Base-by-base conservation (phyloP, 2,113 vertebrate species). In the Cyanoliseus patagonus region DNA sequence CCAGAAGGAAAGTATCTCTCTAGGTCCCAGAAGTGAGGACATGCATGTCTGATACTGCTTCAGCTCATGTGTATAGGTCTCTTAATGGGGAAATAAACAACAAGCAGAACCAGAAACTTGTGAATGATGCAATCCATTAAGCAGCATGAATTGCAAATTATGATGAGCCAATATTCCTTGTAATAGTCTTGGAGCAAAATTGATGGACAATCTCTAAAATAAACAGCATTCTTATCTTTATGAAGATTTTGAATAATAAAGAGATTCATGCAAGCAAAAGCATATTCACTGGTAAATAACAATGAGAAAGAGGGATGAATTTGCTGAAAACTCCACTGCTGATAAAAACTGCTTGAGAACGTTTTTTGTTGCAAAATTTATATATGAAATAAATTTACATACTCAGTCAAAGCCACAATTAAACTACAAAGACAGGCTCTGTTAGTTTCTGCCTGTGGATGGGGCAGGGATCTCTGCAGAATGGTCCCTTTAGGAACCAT, bases 121-220 rank as follows among this genome's bases (percentile, higher is more conserved):
- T 73, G 79, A 80, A 31, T 70, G 72, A 83, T 80, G n/a, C 31
- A 79, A 94, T 52, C 27, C 88, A 92, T 83, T 96, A 83, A 92
- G 53, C 76, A 90, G 20, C n/a, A 75, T 53, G 64, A 88, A 90
- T 63, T 93, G 46, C 53, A 92, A 90, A 86, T 90, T 88, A 39
- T 44, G 41, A 90, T 77, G 59, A 93, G 17, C 10, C 39, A 63
- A 55, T 83, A 35, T 74, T 80, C 63, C 81, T 70, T 75, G n/a
- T 35, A 83, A 76, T 28, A 59, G 49, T 35, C 61, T 81, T 81
- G 68, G 49, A 92, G 39, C 7, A 93, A 82, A 95, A 86, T 2
- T 78, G 69, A 91, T 59, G 59, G 88, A 74, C n/a, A 92, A 51
- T 46, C 37, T 92, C 68, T 55, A 81, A 93, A 93, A 93, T 64